Evolutionary conservation across 2,797 vertebrate genomes (phyloP).

Genomic region (Urosaurus nigricauda): DNA sequence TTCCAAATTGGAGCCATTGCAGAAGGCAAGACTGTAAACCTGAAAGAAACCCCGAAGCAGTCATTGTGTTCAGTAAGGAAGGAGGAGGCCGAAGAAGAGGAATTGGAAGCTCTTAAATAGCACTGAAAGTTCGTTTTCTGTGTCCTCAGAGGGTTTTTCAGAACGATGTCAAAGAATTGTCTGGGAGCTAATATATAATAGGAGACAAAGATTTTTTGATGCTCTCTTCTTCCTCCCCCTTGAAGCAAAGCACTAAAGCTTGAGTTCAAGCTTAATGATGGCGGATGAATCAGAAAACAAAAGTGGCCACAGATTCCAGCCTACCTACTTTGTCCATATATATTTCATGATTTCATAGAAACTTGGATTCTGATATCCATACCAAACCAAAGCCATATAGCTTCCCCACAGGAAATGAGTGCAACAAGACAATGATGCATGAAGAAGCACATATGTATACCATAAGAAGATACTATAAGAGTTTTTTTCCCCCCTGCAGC

Average conservation of each 20-base stretch:
- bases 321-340: not conserved
- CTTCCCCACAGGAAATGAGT: accelerated
- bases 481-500: not conserved
- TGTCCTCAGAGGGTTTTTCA: slow-evolving; percentile 52
- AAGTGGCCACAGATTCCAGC: not conserved
- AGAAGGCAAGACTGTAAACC: slow-evolving; percentile 20
- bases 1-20: not conserved
- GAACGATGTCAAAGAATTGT: slow-evolving; percentile 37
- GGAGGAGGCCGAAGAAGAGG: slow-evolving; percentile 21
- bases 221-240: slow-evolving; percentile 23
- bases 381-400: accelerated
- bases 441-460: not conserved
- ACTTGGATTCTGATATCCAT: not conserved
- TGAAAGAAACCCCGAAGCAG: not conserved
- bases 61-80: slow-evolving; percentile 47
- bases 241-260: slow-evolving; percentile 46
- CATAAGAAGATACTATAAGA: not conserved
- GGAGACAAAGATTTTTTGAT: slow-evolving; percentile 49
- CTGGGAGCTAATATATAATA: slow-evolving; percentile 52
- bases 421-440: not conserved
- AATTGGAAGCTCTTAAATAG: slow-evolving; percentile 24
- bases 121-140: slow-evolving; percentile 15
- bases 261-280: accelerated
- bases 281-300: slow-evolving; percentile 54
- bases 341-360: not conserved